These are phyloP conservation scores for Cosmia pyralina DNA, from an alignment of 2,888 invertebrate genomes.

Conservation along the genomic window DNA sequence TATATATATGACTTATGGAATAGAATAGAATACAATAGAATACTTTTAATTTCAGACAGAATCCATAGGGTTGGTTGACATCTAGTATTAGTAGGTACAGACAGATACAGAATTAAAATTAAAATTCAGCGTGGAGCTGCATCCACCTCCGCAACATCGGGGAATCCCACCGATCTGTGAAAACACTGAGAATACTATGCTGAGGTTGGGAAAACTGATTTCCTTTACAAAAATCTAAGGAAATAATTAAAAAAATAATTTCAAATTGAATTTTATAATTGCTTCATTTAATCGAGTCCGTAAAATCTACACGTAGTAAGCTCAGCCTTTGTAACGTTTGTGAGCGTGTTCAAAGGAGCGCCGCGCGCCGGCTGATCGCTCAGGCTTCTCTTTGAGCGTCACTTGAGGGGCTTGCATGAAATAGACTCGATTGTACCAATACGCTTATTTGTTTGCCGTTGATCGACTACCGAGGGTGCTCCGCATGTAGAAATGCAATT, in stretches of 20 bases:
- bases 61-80: too few species aligned
- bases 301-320: slow-evolving; percentile 65
- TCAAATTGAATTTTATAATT: slow-evolving; percentile 62
- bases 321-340: slow-evolving; percentile 77
- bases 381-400: slow-evolving; percentile 85
- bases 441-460: slow-evolving; percentile 86
- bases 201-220: neutral
- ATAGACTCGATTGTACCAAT: slow-evolving; percentile 83
- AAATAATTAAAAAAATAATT: neutral
- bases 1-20: too few species aligned
- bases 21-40: too few species aligned
- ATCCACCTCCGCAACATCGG: too few species aligned
- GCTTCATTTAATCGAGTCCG: slow-evolving; percentile 62
- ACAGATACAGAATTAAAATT: too few species aligned
- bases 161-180: too few species aligned
- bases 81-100: too few species aligned
- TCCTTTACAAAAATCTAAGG: neutral
- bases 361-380: slow-evolving; percentile 55
- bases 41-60: too few species aligned
- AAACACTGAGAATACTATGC: too few species aligned
- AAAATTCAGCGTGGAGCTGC: too few species aligned
- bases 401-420: slow-evolving; percentile 82
- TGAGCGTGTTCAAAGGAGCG: slow-evolving; percentile 76
- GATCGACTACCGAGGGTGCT: slow-evolving; percentile 78
- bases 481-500: slow-evolving; percentile 62